Percentiles rank a stretch among this genome's conserved stretches.
phyloP scores from a whole-genome alignment of 2,888 invertebrate species.

The Clepsis dumicolana region DNA sequence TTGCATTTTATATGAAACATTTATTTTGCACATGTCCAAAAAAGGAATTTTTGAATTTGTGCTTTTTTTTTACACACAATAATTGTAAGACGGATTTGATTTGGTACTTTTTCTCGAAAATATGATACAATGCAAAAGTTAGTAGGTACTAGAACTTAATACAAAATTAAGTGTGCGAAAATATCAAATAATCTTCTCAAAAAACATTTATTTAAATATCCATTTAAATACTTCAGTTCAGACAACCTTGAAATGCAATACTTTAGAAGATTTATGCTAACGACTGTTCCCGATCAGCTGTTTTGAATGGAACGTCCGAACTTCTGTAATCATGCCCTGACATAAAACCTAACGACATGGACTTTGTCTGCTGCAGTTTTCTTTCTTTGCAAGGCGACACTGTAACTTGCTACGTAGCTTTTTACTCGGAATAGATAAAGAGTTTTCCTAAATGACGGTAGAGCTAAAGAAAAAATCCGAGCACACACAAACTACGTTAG shows the following conservation, averaged over 20 bases:
- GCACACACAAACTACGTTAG: background rate
- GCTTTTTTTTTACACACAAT: no score
- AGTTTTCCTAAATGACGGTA: conserved; percentile 1
- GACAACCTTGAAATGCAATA: background rate
- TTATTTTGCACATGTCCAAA: no score
- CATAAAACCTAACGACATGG: conserved; percentile 61
- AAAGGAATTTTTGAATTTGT: no score
- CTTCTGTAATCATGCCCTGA: conserved; percentile 57
- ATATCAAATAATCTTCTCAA: background rate
- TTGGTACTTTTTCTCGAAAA: no score
- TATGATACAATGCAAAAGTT: no score
- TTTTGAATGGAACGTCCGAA: conserved; percentile 51
- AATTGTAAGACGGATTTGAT: no score
- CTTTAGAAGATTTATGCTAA: background rate
- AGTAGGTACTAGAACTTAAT: no score
- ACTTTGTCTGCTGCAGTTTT: conserved; percentile 58
- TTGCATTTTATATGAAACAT: no score
- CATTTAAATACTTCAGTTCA: background rate
- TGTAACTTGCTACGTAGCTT: conserved; percentile 13
- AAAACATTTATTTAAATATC: background rate
- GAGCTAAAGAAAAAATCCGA: background rate
- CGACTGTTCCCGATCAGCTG: conserved; percentile 47
- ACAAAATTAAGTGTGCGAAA: no score
- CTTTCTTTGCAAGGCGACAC: conserved; percentile 42
- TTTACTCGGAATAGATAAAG: conserved; percentile 21